A percentile compares a stretch with the other conserved stretches of the same genome.
phyloP scores from a whole-genome alignment of 2,113 vertebrate species.

The Numida meleagris region DNA sequence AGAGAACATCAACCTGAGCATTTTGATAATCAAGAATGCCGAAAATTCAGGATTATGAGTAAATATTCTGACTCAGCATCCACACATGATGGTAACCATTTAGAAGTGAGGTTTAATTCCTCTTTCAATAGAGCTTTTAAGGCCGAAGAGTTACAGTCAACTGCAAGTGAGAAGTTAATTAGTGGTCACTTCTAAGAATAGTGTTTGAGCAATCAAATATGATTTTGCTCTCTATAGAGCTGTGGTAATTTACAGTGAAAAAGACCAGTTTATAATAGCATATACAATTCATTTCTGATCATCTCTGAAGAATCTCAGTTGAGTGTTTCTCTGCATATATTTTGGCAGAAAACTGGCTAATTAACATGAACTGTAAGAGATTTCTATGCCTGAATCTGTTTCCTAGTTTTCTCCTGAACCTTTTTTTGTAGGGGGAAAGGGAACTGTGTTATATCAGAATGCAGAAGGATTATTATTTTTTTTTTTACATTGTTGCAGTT shows the following conservation, averaged over 20 bases:
- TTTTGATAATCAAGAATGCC: background rate
- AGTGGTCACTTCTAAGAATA: background rate
- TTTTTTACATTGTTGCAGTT: background rate
- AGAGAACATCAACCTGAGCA: rapidly evolving
- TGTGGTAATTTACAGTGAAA: background rate
- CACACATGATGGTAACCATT: background rate
- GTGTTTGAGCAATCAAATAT: background rate
- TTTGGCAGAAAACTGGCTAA: background rate
- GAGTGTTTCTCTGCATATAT: background rate
- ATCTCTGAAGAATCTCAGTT: background rate
- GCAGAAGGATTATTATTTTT: background rate
- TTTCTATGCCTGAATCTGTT: background rate
- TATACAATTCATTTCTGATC: background rate
- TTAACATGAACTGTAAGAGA: background rate
- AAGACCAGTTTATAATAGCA: background rate
- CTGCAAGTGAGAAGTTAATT: background rate
- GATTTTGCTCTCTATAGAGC: background rate
- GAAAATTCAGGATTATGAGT: background rate
- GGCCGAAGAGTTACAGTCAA: background rate
- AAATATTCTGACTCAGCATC: background rate
- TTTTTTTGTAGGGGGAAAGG: background rate
- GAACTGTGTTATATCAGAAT: constrained; percentile 1
- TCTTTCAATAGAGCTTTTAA: background rate
- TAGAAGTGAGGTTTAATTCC: background rate
- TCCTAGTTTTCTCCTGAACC: background rate